Percentiles rank a stretch among this genome's conserved stretches.
These are phyloP conservation scores for Pachyrhynchus sulphureomaculatus DNA, from an alignment of 1,140 invertebrate species.

Conservation along the genomic window DNA sequence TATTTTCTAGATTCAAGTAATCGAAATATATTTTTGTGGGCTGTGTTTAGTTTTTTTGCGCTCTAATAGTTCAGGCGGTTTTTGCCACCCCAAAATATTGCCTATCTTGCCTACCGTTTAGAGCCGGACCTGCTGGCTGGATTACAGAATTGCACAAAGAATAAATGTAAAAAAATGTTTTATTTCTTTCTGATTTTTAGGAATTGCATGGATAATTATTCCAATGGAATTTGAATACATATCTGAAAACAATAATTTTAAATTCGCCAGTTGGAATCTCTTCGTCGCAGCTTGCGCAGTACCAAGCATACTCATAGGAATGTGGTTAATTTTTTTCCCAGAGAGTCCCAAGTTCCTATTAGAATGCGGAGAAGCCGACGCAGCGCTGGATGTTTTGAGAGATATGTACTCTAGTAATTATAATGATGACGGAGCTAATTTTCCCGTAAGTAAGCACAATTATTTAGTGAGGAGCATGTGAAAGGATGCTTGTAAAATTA, in stretches of 20 bases:
- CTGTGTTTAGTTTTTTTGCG: no score
- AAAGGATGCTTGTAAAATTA: no score
- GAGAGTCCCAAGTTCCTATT: slow-evolving; percentile 85
- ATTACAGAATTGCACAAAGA: no score
- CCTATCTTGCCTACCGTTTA: no score
- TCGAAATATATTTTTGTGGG: no score
- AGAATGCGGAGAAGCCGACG: slow-evolving; percentile 72
- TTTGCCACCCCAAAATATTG: no score
- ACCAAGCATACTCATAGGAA: slow-evolving; percentile 62
- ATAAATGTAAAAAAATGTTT: no score
- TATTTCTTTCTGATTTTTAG: slow-evolving; percentile 55
- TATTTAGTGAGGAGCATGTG: no score
- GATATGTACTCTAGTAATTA: slow-evolving; percentile 71
- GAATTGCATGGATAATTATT: slow-evolving; percentile 72
- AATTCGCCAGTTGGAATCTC: slow-evolving; percentile 74
- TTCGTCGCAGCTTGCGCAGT: slow-evolving; percentile 69
- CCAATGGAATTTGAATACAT: slow-evolving; percentile 62
- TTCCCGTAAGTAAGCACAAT: slow-evolving; percentile 66
- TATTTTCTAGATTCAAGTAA: no score
- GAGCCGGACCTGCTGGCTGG: no score
- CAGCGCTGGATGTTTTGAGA: slow-evolving; percentile 67
- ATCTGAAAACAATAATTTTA: slow-evolving; percentile 53
- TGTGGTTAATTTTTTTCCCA: slow-evolving; percentile 75
- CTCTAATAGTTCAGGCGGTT: no score
- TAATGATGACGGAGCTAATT: slow-evolving; percentile 63